Base-by-base conservation (phyloP, 1,140 invertebrate genomes). In the Odontomachus brunneus region DNA sequence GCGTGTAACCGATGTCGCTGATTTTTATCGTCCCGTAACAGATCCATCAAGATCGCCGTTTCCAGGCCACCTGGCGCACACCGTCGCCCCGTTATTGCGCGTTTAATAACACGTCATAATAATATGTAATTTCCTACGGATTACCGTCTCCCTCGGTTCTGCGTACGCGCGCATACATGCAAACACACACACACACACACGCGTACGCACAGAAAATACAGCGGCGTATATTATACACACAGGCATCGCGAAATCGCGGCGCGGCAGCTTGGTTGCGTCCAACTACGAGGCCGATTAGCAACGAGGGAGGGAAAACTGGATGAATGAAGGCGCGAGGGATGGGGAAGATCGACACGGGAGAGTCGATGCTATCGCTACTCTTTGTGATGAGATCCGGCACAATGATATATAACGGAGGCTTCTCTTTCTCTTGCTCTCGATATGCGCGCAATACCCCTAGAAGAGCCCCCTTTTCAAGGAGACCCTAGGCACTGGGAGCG, bases 341-440 rank as follows among this genome's bases (percentile, higher is more conserved):
- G 69, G 66, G 49, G 62, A 59, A 80, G 85, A 87, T 85, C 88
- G 81, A 88, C 87, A 88, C 9, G 38, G 84, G 84, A 89, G 86
- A 81, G 66, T 82, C 74, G 90, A 91, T 91, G 85, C 80, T 91
- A 91, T 91, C 90, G 90, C 85, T 82, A 86, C 88, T 89, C 88
- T 91, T 91, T 91, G 90, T 91, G 88, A 90, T 89, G 89, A 91
- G 90, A 89, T 90, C 80, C 88, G 60, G 86, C 63, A 86, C 88
- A 91, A 89, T 88, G 89, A 90, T 90, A 91, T 74, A 83, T 60
- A 76, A 60, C 19, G 29, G 51, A 80, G 74, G 72, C 63, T 69
- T 75, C 75, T 86, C 67, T 71, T 22, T 85, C 62, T 75, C 44
- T 75, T 62, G 78, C 63, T 82, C 55, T 69, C 74, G 63, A 84